Evolutionary conservation across 2,797 vertebrate genomes (phyloP).

Genomic region (Alectoris magna): DNA sequence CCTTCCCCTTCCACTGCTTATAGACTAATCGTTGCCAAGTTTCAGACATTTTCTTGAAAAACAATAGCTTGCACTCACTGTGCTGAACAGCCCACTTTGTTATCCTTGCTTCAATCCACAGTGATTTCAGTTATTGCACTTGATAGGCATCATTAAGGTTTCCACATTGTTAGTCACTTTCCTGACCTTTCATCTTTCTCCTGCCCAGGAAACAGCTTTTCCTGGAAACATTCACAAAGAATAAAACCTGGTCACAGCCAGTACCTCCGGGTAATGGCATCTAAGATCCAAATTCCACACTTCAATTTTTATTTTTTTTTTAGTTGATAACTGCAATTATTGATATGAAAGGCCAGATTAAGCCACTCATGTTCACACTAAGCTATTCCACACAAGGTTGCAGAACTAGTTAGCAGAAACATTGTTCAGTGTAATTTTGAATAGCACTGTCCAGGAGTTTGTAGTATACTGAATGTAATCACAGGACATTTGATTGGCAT

Average conservation of each 20-base stretch:
- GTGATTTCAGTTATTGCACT: not conserved
- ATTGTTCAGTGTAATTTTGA: not conserved
- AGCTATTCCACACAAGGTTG: not conserved
- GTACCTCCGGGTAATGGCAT: not conserved
- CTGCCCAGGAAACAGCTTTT: slow-evolving; percentile 31
- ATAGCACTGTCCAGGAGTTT: not conserved
- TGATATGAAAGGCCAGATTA: not conserved
- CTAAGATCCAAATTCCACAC: not conserved
- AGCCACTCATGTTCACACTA: not conserved
- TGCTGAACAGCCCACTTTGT: slow-evolving; percentile 23
- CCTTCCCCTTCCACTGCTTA: slow-evolving; percentile 5
- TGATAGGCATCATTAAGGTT: not conserved
- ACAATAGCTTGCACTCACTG: slow-evolving; percentile 35
- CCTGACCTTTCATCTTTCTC: slow-evolving; percentile 38
- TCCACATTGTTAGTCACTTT: slow-evolving; percentile 30
- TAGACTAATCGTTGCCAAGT: slow-evolving; percentile 6
- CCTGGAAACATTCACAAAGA: slow-evolving; percentile 21
- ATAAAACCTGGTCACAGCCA: not conserved
- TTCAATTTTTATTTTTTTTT: not conserved
- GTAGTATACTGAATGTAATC: not conserved
- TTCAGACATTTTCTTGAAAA: slow-evolving; percentile 35
- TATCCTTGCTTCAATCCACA: not conserved
- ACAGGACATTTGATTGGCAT: not conserved
- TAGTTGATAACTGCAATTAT: not conserved
- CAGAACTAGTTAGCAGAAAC: not conserved